Evolutionary conservation across 2,113 vertebrate genomes (phyloP).

Genomic region (Solenodon paradoxus): DNA sequence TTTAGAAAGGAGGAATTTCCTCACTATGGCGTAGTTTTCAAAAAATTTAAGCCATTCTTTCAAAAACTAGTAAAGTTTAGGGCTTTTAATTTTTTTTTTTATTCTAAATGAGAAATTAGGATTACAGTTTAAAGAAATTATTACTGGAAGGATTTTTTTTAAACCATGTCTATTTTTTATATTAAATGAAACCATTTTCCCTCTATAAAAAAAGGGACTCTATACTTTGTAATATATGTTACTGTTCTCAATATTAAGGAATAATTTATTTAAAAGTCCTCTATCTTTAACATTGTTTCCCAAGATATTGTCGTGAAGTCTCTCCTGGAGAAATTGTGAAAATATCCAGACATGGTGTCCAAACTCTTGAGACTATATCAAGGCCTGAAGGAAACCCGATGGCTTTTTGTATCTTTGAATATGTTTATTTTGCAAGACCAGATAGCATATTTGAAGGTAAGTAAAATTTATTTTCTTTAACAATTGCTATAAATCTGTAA

Average conservation of each 20-base stretch:
- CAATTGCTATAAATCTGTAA: background rate
- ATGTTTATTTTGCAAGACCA: conserved; percentile 98
- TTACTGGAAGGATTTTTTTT: background rate
- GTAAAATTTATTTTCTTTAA: conserved; percentile 6
- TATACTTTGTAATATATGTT: background rate
- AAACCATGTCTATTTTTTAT: background rate
- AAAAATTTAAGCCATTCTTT: background rate
- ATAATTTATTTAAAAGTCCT: conserved; percentile 6
- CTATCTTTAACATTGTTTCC: background rate
- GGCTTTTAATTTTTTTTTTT: background rate
- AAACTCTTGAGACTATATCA: conserved; percentile 89
- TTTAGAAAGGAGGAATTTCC: conserved; percentile 37
- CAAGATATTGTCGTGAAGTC: conserved; percentile 95
- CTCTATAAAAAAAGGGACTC: background rate
- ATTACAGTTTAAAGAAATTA: background rate
- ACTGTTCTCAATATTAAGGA: background rate
- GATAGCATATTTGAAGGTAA: conserved; percentile 99
- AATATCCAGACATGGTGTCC: conserved; percentile 91
- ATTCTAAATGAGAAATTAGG: background rate
- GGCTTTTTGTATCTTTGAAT: conserved; percentile 99
- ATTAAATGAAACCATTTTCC: background rate
- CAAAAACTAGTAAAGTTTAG: background rate
- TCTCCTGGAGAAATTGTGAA: conserved; percentile 97
- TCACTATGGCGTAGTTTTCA: background rate
- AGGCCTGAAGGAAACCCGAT: conserved; percentile 89